A percentile compares a stretch with the other conserved stretches of the same genome.
Conservation (phyloP, 2,797 vertebrate genomes). For the Phyllotis vaccarum region DNA sequence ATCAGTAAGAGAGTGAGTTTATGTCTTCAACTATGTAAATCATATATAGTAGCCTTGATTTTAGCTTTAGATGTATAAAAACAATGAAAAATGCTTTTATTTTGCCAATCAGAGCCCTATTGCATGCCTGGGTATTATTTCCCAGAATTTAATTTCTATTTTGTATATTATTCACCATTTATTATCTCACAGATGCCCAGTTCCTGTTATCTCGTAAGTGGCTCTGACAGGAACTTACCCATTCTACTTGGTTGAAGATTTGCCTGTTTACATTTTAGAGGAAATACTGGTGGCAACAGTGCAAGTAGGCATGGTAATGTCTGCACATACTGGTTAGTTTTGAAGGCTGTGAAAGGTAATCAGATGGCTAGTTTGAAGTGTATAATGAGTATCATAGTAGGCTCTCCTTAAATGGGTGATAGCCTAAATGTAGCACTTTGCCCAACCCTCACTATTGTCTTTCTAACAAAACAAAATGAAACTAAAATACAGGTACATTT, state of each 20-base stretch:
- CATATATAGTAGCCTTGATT: neutral
- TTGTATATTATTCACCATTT: neutral
- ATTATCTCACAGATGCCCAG: neutral
- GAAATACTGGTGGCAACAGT: neutral
- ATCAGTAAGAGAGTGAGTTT: neutral
- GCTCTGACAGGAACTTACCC: neutral
- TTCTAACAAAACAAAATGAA: neutral
- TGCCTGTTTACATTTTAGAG: neutral
- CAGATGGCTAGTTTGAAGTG: neutral
- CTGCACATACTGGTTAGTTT: neutral
- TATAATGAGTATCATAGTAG: neutral
- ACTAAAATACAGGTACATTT: neutral
- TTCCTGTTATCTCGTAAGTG: neutral
- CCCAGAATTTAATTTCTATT: neutral
- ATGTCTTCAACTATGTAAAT: neutral
- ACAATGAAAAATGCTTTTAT: neutral
- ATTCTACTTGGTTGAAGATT: neutral
- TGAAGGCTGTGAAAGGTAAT: conserved; percentile 14
- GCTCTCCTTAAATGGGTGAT: neutral
- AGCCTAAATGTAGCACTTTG: neutral
- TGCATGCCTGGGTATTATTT: neutral
- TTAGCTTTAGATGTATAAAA: neutral
- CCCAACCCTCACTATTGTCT: neutral
- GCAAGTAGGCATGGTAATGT: neutral
- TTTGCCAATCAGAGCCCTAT: neutral